Evolutionary conservation across 2,113 vertebrate species (phyloP), one percentile per base, ranked within the genome.

Genomic region (Chrysochloris asiatica): DNA sequence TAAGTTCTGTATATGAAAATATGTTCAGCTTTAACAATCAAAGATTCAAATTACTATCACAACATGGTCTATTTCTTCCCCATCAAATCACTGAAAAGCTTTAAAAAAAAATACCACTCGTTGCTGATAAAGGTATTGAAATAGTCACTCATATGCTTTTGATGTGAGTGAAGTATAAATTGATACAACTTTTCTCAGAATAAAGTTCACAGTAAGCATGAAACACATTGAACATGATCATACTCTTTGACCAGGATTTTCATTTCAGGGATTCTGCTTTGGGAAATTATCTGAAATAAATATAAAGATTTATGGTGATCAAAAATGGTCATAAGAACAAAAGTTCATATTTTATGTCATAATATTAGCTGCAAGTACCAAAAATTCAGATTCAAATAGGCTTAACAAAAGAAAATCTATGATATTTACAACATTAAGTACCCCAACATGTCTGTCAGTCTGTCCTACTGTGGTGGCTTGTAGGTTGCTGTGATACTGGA

Each of bases 301-400:
- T 43, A 72, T 50, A 83, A 80, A 80, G 50, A 59, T 88, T 83
- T 83, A 83, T 63, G 54, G n/a, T n/a, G n/a, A n/a, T n/a, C n/a
- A n/a, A 80, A 86, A 41, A 61, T n/a, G 43, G 7, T 61, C 47
- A 21, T 10, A 59, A 79, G 11, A 88, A 24, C 5, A 89, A 92
- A 85, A 7, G 43, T 36, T 45, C 48, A 83, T 79, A 38, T 83
- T 85, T 95, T 82, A 6, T 56, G n/a, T 78, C 71, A 71, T 21
- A 83, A 72, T 69, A 61, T 90, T 87, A 83, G 72, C 22, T 92
- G 47, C 36, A 72, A 95, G 30, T 77, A 80, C 41, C 36, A 11
- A 61, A 75, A 90, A 65, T 26, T 22, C 54, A 75, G 82, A 84
- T 16, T 78, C 4, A 79, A 76, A 67, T 43, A 86, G 54, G 83